These are phyloP conservation scores for Fistularia commersonii DNA, from an alignment of 2,797 vertebrate genomes.

Conservation along the genomic window DNA sequence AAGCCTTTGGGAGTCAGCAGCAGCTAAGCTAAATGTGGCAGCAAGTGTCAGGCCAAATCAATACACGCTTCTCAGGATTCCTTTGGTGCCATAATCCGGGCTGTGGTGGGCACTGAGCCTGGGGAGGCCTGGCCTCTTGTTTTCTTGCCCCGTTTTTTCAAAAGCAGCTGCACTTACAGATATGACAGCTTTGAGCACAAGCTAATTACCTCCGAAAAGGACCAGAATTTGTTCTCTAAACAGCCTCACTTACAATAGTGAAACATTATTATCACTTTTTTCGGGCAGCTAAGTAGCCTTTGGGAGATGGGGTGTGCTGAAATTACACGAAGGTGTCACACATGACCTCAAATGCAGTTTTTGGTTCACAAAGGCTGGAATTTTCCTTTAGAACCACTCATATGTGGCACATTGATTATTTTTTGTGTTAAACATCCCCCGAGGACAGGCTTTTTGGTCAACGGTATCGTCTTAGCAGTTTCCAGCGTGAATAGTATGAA, in stretches of 20 bases:
- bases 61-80: constrained; percentile 85
- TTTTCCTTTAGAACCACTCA: constrained; percentile 17
- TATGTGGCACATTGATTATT: constrained; percentile 15
- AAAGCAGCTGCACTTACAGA: constrained; percentile 77
- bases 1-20: constrained; percentile 84
- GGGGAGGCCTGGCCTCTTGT: constrained; percentile 77
- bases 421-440: constrained; percentile 43
- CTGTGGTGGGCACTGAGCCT: constrained; percentile 81
- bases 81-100: constrained; percentile 86
- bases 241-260: constrained; percentile 31
- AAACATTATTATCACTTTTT: constrained; percentile 4
- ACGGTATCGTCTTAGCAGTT: constrained; percentile 31
- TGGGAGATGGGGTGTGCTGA: constrained; percentile 18
- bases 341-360: constrained; percentile 23
- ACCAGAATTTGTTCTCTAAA: constrained; percentile 44
- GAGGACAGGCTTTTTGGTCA: constrained; percentile 26
- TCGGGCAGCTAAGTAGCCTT: constrained; percentile 5
- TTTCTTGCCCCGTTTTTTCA: constrained; percentile 80
- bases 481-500: constrained; percentile 16
- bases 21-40: constrained; percentile 86
- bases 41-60: constrained; percentile 90
- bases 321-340: constrained; percentile 2
- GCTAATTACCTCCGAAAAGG: constrained; percentile 76
- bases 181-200: constrained; percentile 79
- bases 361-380: neutral